Conservation (phyloP, 2,113 vertebrate species). For the Lagopus leucura region DNA sequence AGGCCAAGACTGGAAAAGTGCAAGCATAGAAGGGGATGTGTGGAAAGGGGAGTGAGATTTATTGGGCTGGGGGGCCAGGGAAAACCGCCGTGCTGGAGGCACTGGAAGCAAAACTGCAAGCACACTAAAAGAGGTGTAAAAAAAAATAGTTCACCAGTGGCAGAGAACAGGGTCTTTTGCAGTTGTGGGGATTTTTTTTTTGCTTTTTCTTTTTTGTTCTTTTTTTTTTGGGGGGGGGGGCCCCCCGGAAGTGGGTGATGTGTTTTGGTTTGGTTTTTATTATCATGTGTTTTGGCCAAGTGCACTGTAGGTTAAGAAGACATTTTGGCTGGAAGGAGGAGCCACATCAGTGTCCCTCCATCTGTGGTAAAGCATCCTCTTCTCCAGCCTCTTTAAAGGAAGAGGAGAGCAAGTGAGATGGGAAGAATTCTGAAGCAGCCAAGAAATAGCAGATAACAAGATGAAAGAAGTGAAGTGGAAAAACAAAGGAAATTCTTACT, state of each 20-base stretch:
- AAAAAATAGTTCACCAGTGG: neutral
- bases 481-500: neutral
- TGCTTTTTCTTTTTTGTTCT: neutral
- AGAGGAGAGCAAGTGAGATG: rapidly evolving
- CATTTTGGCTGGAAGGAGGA: neutral
- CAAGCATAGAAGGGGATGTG: neutral
- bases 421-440: neutral
- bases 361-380: neutral
- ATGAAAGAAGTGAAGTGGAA: neutral
- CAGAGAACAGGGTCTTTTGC: neutral
- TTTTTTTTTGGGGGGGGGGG: too few relatives aligned
- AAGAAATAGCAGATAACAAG: neutral
- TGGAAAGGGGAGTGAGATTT: neutral
- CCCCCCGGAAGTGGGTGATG: too few relatives aligned
- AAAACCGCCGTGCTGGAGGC: neutral
- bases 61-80: neutral
- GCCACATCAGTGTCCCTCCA: neutral
- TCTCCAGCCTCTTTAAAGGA: neutral
- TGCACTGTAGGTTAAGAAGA: neutral
- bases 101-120: neutral
- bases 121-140: neutral
- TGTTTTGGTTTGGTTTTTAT: neutral
- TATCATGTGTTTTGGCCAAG: neutral
- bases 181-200: neutral
- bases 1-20: neutral